Evolutionary conservation across 2,113 vertebrate genomes (phyloP).

Genomic region (Lipophrys pholis): DNA sequence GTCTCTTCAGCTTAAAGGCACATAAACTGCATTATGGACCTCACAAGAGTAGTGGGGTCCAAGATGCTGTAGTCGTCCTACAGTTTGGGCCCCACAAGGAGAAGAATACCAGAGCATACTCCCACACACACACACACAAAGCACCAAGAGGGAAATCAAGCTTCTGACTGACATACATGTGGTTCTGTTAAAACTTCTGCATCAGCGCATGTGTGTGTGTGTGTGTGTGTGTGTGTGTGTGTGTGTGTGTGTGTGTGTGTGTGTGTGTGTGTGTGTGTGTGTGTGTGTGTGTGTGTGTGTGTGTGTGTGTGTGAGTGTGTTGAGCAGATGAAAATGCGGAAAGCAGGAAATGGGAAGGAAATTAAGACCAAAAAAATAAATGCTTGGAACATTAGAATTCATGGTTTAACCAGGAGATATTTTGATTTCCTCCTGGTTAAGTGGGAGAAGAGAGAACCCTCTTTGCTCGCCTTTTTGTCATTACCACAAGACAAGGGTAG

Average conservation of each 20-base stretch:
- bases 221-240: neutral
- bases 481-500: constrained; percentile 26
- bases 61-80: too few species aligned
- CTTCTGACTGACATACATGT: constrained; percentile 37
- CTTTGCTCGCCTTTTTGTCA: constrained; percentile 8
- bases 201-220: neutral
- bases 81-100: too few species aligned
- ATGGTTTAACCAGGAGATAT: constrained; percentile 27
- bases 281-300: constrained; percentile 2
- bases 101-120: neutral
- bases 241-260: constrained; percentile 2
- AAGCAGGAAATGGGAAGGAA: constrained; percentile 51
- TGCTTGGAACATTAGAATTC: constrained; percentile 21
- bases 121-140: constrained; percentile 4
- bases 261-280: constrained; percentile 18
- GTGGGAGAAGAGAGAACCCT: constrained; percentile 16
- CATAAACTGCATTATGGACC: too few species aligned
- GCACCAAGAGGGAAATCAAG: constrained; percentile 53
- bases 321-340: constrained; percentile 23
- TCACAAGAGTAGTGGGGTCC: too few species aligned
- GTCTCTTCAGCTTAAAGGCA: too few species aligned
- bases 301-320: neutral
- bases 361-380: constrained; percentile 16
- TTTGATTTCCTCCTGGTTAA: constrained; percentile 46
- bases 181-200: constrained; percentile 27